These are phyloP conservation scores for Podarcis cretensis DNA, from an alignment of 2,113 vertebrate genomes.

Conservation along the genomic window DNA sequence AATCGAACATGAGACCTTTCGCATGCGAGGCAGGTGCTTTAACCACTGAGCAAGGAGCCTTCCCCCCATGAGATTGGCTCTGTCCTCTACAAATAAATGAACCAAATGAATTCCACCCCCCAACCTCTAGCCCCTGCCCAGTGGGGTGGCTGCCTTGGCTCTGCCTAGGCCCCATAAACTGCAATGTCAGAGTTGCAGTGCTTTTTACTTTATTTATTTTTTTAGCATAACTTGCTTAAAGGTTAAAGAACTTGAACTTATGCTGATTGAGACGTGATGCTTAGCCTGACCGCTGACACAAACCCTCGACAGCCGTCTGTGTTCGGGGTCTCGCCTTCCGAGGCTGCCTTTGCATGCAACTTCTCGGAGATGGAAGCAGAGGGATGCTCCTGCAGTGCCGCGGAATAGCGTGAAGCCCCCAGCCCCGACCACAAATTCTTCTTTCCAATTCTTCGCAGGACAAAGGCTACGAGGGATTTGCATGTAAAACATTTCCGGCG, in stretches of 20 bases:
- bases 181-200: too few species aligned
- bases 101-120: too few species aligned
- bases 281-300: fast-evolving
- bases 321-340: neutral
- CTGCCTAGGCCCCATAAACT: neutral
- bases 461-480: conserved; percentile 55
- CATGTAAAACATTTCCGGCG: conserved; percentile 45
- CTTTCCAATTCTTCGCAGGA: neutral
- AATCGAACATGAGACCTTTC: too few species aligned
- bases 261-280: neutral
- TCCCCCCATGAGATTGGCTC: too few species aligned
- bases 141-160: too few species aligned
- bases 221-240: too few species aligned
- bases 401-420: neutral
- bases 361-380: neutral
- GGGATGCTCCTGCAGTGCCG: neutral
- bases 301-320: neutral
- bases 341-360: too few species aligned
- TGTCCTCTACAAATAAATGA: too few species aligned
- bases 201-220: neutral
- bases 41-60: too few species aligned
- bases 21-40: too few species aligned
- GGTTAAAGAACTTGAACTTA: neutral
- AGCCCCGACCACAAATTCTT: neutral
- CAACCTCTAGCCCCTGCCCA: too few species aligned